Percentiles rank a stretch among this genome's conserved stretches.
Conservation (phyloP, 1,140 invertebrate genomes). For the Euglossa dilemma region DNA sequence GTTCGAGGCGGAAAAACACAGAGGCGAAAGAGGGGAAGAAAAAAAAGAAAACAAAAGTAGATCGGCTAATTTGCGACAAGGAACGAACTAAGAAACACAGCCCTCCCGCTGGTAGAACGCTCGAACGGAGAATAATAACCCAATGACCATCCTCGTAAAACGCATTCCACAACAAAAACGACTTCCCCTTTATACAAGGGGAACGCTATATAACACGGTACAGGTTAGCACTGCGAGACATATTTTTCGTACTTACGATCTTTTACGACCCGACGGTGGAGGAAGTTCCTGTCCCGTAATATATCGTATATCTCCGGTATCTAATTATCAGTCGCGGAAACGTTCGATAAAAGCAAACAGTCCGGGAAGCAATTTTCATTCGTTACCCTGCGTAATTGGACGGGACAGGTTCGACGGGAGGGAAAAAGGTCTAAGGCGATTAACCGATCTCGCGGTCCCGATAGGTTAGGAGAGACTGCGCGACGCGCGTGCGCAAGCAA, state of each 20-base stretch:
- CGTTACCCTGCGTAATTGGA: conserved; percentile 19
- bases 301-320: neutral
- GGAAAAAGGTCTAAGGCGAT: conserved; percentile 3
- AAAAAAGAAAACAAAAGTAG: neutral
- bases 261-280: neutral
- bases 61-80: neutral
- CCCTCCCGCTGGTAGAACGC: neutral
- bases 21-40: neutral
- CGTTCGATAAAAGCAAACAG: neutral
- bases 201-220: neutral
- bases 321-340: conserved; percentile 15
- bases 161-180: neutral
- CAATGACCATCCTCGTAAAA: neutral
- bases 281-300: neutral
- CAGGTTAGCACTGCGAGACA: neutral
- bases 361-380: conserved; percentile 10
- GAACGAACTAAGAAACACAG: neutral
- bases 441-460: neutral
- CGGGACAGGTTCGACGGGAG: neutral
- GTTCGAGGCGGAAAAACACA: conserved; percentile 6
- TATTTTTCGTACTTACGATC: neutral
- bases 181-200: neutral
- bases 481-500: neutral
- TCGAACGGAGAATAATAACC: conserved; percentile 15
- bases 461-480: conserved; percentile 8